Evolutionary conservation across 2,888 invertebrate species (phyloP), one percentile per base, ranked within the genome.

Genomic region (Meiosimyza platycephala): DNA sequence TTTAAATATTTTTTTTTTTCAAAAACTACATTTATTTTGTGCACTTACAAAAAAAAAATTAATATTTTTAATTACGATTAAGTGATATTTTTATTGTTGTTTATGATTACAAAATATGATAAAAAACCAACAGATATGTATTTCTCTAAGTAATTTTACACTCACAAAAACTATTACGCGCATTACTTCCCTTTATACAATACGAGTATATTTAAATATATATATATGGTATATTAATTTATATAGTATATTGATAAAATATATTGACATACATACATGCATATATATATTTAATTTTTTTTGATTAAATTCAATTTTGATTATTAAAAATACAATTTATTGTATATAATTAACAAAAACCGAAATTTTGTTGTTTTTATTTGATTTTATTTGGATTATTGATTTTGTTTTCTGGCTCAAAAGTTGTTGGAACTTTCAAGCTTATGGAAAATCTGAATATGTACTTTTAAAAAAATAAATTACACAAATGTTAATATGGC

Each of bases 301-400:
- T 40, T 40, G 47, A 40, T 62, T 28, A 55, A 66, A 55, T 66
- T 55, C 54, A 69, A 51, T 68, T 69, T 60, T 60, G 51, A 51
- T 64, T 51, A 64, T 69, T 69, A 69, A 69, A 68, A 69, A 52
- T 62, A 60, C 69, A 69, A 69, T 52, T 52, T 51, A 51, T 69
- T 69, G 59, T 69, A 60, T 60, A 54, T 60, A 69, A 60, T 69
- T 69, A 69, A 69, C 59, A 69, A 60, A 69, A 67, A 60, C 69
- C 51, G 60, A 69, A 54, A 69, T 62, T 60, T 3, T 50, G 60
- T 62, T 60, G 69, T 69, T 69, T 69, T 69, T 52, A 52, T 60
- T 69, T 33, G 60, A 28, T 22, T 59, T 67, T 57, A 16, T 47
- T 63, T 18, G 28, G n/a, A 40, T 55, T 66, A 3, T 33, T 55